A percentile compares a stretch with the other conserved stretches of the same genome.
Conservation (phyloP, 2,888 invertebrate species). For the Prosapia bicincta region DNA sequence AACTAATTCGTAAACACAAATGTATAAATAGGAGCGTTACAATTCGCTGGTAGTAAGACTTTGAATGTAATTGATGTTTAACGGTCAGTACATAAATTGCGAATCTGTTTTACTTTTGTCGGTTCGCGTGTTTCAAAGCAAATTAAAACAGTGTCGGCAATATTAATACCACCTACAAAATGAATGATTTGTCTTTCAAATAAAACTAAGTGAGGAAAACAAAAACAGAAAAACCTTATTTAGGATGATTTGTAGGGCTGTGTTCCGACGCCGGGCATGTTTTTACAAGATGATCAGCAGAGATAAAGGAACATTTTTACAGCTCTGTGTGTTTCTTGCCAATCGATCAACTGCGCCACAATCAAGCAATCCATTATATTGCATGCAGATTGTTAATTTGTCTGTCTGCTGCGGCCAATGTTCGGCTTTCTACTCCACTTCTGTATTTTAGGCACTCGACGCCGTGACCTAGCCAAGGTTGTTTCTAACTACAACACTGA, state of each 20-base stretch:
- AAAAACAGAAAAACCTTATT: conserved; percentile 25
- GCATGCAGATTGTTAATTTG: conserved; percentile 39
- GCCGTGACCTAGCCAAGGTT: not conserved
- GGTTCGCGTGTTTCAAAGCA: not conserved
- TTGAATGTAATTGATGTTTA: no score
- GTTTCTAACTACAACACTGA: no score
- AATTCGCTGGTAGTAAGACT: no score
- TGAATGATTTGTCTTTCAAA: not conserved
- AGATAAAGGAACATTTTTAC: not conserved
- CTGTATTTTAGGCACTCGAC: not conserved
- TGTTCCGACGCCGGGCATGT: conserved; percentile 14
- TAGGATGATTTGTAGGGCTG: conserved; percentile 22
- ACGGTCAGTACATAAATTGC: no score
- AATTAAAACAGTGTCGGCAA: not conserved
- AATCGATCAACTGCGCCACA: conserved; percentile 20
- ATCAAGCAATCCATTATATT: conserved; percentile 34
- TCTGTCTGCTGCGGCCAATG: conserved; percentile 23
- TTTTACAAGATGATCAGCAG: not conserved
- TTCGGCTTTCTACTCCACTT: not conserved
- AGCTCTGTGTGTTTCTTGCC: conserved; percentile 13
- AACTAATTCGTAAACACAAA: no score
- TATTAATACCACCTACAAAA: not conserved
- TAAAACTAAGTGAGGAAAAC: conserved; percentile 8
- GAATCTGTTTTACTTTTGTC: no score
- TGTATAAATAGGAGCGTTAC: no score